Percentiles rank a stretch among this genome's conserved stretches.
Conservation (phyloP, 2,888 invertebrate genomes). For the Chloroclysta siterata region DNA sequence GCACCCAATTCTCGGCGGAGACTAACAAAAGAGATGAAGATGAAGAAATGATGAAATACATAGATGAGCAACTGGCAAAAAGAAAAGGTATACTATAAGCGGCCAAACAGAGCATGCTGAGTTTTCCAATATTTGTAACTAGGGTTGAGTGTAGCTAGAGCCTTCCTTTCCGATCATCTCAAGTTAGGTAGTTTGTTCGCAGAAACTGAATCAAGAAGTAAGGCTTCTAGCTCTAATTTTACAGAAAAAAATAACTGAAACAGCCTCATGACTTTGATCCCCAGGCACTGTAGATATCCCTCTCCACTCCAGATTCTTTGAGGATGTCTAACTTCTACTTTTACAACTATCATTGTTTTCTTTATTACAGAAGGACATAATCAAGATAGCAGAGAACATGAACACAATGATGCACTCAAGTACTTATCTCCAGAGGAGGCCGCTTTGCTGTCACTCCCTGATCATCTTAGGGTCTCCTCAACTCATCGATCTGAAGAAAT, state of each 20-base stretch:
- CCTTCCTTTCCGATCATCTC: too few species aligned
- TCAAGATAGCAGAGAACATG: slow-evolving; percentile 72
- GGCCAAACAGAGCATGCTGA: not conserved
- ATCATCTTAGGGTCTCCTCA: slow-evolving; percentile 93
- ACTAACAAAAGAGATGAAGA: slow-evolving; percentile 99
- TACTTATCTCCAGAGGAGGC: slow-evolving; percentile 96
- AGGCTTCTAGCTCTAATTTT: too few species aligned
- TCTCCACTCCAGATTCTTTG: too few species aligned
- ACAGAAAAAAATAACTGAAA: too few species aligned
- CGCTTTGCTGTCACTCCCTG: slow-evolving; percentile 94
- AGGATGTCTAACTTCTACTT: not conserved
- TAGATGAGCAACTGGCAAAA: slow-evolving; percentile 91
- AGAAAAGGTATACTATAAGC: slow-evolving; percentile 86
- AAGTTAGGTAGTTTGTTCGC: too few species aligned
- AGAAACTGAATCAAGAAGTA: too few species aligned
- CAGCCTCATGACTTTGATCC: too few species aligned
- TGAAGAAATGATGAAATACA: slow-evolving; percentile 97
- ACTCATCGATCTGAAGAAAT: slow-evolving; percentile 97
- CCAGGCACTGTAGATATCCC: too few species aligned
- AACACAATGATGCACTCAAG: slow-evolving; percentile 78
- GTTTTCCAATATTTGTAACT: not conserved
- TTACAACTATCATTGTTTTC: not conserved
- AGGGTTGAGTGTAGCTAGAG: not conserved
- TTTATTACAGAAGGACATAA: slow-evolving; percentile 67
- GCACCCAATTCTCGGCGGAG: slow-evolving; percentile 98